Evolutionary conservation across 1,140 invertebrate species (phyloP), one percentile per base, ranked within the genome.

Genomic region (Hypsibius dujardini): DNA sequence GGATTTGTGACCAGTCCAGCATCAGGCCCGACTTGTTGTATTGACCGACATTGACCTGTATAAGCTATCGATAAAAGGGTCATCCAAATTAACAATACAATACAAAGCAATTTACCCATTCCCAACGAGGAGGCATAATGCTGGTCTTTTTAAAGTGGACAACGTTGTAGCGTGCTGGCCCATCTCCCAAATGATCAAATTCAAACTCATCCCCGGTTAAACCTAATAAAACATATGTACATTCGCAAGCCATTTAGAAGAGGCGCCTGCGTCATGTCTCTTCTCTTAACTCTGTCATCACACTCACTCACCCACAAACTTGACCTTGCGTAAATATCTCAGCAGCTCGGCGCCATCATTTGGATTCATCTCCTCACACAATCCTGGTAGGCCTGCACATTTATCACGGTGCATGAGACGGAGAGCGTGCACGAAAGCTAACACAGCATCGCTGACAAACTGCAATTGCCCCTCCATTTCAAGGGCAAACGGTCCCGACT

Each of bases 81-180:
- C 7, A 14, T 7, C 3, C 42, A 67, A 70, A 70, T 46, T 28
- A 40, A 46, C 28, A 70, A 47, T 1, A 28, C 2, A 46, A 15
- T 56, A 73, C 73, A 75, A 46, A 47, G 67, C 46, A 47, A 74
- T 15, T 69, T 56, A 79, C 90, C 72, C 86, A 85, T 14, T 90
- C 82, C 92, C 92, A 95, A 72, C 86, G 83, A 79, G 88, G 93
- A 47, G 84, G 82, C 1, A 87, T 87, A 0, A 81, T 82, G 1
- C 82, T 80, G 1, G 85, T 84, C 78, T 93, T 89, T 77, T 92
- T 91, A 82, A 93, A 96, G 78, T 95, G 92, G 67, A 95, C 87
- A 72, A 95, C 94, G 76, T 93, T 91, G 81, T 96, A 96, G 1
- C 92, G 83, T 0, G 91, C 89, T 0, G 92, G 92, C 0, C 91